Percentiles rank a stretch among this genome's conserved stretches.
phyloP scores from a whole-genome alignment of 2,888 invertebrate genomes.

The Odontothrips loti region DNA sequence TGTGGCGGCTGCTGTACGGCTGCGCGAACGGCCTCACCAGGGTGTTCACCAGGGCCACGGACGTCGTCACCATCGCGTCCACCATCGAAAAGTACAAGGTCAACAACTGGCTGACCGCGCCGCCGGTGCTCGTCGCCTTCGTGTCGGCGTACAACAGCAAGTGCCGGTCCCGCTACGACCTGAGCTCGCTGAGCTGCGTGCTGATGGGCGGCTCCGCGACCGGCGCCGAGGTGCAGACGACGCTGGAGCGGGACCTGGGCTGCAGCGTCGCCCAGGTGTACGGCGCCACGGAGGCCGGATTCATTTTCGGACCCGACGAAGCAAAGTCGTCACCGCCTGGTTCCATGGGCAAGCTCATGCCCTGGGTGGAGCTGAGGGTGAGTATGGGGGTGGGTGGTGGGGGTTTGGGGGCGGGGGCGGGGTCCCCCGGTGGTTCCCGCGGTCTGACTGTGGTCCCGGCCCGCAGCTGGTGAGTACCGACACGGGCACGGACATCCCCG shows the following conservation, averaged over 20 bases:
- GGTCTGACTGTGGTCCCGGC: background rate
- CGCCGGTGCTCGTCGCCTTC: background rate
- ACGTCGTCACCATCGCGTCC: background rate
- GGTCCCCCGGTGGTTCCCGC: too few relatives aligned
- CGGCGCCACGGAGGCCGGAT: slow-evolving; percentile 13
- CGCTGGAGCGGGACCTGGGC: background rate
- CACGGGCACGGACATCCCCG: background rate
- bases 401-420: background rate
- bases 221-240: background rate
- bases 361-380: background rate
- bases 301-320: background rate
- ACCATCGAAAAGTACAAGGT: slow-evolving; percentile 10
- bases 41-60: background rate
- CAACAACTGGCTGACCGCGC: background rate
- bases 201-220: background rate
- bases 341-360: background rate
- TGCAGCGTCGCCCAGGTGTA: background rate
- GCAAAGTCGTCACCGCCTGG: background rate
- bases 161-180: background rate
- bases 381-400: too few relatives aligned
- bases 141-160: background rate
- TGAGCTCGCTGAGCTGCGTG: background rate
- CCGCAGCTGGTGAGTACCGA: background rate
- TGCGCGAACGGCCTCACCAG: background rate
- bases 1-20: background rate